These are phyloP conservation scores for Trichomycterus rosablanca DNA, from an alignment of 2,113 vertebrate species.

Conservation along the genomic window DNA sequence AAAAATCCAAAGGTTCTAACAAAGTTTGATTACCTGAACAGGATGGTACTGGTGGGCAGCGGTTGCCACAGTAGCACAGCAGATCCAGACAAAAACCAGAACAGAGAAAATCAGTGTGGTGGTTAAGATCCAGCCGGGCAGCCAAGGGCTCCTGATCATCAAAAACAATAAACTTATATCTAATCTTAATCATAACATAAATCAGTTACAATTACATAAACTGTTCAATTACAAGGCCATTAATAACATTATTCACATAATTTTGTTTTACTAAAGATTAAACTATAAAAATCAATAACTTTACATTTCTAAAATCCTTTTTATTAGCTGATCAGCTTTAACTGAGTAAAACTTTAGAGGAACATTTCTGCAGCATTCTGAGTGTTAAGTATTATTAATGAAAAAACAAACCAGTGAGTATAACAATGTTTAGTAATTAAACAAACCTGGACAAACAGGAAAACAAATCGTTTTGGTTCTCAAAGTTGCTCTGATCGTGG, in stretches of 20 bases:
- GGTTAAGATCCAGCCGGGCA: conserved; percentile 90
- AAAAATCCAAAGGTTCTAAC: neutral
- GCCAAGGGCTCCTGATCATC: conserved; percentile 76
- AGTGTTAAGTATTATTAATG: too few species aligned
- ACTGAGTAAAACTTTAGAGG: too few species aligned
- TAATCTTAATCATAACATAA: too few species aligned
- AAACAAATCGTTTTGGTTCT: conserved; percentile 78
- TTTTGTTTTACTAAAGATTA: too few species aligned
- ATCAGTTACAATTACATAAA: too few species aligned
- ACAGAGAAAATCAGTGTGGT: conserved; percentile 86
- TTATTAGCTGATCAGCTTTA: too few species aligned
- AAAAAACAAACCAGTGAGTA: too few species aligned
- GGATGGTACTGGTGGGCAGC: conserved; percentile 93
- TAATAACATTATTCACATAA: too few species aligned
- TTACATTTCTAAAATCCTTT: too few species aligned
- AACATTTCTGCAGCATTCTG: too few species aligned
- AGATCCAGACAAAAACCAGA: conserved; percentile 94
- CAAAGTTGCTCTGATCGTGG: conserved; percentile 42
- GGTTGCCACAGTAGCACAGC: conserved; percentile 93
- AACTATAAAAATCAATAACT: too few species aligned
- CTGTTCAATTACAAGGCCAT: too few species aligned
- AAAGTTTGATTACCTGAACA: conserved; percentile 73
- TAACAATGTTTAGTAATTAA: neutral
- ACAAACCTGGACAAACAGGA: conserved; percentile 79
- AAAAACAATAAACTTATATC: neutral